Evolutionary conservation across 2,888 invertebrate species (phyloP).

Genomic region (Pristionchus maxplancki): DNA sequence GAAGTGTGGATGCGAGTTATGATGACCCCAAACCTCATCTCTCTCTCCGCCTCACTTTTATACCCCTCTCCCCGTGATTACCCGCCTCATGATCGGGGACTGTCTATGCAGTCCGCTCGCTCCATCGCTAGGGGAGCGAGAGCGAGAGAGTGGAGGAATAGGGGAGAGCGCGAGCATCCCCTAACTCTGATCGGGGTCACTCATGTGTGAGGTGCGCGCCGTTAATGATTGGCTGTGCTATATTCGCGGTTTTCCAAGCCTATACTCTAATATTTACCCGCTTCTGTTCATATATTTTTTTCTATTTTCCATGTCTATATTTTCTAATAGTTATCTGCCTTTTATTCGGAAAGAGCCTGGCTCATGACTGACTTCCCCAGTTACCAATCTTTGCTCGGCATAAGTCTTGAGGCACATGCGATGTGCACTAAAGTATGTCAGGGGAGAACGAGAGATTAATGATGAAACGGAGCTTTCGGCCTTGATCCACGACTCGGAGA

Average conservation of each 20-base stretch:
- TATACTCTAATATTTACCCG: background rate
- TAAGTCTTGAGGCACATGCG: no score
- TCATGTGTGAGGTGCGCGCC: background rate
- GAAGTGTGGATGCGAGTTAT: background rate
- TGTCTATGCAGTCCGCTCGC: background rate
- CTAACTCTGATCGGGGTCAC: conserved; percentile 22
- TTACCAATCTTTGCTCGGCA: no score
- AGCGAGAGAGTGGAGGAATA: background rate
- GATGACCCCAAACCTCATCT: background rate
- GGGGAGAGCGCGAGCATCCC: background rate
- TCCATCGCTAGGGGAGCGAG: background rate
- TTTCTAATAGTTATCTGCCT: background rate
- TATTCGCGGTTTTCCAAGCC: background rate
- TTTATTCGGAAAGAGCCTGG: no score
- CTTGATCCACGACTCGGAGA: conserved; percentile 6
- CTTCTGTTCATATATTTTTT: background rate
- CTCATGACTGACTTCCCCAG: no score
- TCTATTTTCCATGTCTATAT: background rate
- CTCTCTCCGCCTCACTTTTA: background rate
- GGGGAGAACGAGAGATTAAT: background rate
- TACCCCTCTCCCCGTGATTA: background rate
- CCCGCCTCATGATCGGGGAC: background rate
- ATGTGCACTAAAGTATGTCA: conserved; percentile 7
- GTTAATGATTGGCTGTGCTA: conserved; percentile 9
- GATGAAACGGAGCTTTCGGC: conserved; percentile 37